Conservation (phyloP, 2,113 vertebrate species). For the Ailurus styani region DNA sequence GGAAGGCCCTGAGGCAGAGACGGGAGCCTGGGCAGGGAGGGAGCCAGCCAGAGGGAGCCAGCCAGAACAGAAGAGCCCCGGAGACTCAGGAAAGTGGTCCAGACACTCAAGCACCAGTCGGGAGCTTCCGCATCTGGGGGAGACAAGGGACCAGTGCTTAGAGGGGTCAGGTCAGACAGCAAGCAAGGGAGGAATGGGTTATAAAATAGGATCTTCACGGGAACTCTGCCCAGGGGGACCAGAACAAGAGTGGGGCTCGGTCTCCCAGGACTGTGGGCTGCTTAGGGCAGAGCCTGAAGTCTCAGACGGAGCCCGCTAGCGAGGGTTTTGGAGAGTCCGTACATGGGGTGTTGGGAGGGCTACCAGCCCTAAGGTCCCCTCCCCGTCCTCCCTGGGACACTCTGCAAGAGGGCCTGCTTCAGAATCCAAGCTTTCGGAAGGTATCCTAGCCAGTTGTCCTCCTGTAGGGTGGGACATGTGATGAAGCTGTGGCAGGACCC, state of each 20-base stretch:
- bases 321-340: neutral
- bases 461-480: too few species aligned
- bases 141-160: fast-evolving
- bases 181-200: neutral
- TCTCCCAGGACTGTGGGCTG: neutral
- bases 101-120: neutral
- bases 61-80: fast-evolving
- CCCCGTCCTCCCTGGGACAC: neutral
- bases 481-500: neutral
- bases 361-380: fast-evolving
- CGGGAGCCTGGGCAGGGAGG: too few species aligned
- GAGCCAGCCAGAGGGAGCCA: neutral
- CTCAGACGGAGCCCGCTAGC: neutral
- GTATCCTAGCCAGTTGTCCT: neutral
- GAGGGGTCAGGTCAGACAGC: neutral
- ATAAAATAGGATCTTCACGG: fast-evolving
- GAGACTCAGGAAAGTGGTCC: neutral
- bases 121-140: fast-evolving
- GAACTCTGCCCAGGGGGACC: neutral
- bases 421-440: neutral
- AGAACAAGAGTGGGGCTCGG: neutral
- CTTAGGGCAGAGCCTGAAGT: neutral
- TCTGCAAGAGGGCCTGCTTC: neutral
- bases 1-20: neutral
- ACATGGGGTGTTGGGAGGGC: neutral